Evolutionary conservation across 2,888 invertebrate genomes (phyloP).

Genomic region (Alcis repandata): DNA sequence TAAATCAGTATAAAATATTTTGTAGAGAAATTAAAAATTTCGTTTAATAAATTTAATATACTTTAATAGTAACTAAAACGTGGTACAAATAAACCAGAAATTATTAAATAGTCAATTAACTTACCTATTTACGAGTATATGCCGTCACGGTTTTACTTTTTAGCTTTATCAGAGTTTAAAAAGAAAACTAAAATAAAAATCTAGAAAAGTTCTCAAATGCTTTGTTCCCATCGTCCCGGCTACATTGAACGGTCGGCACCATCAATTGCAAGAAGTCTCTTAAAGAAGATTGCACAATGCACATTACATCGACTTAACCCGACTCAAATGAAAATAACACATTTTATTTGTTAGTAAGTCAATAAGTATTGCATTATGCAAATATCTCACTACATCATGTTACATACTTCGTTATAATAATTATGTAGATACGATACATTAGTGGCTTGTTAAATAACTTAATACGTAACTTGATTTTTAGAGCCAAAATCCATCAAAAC

Average conservation of each 20-base stretch:
- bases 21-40: too few species aligned
- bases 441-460: too few species aligned
- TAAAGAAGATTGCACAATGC: conserved; percentile 8
- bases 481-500: too few species aligned
- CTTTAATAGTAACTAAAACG: too few species aligned
- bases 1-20: too few species aligned
- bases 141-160: not conserved
- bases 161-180: not conserved
- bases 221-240: conserved; percentile 23
- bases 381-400: too few species aligned
- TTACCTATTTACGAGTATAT: not conserved
- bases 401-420: too few species aligned
- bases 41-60: too few species aligned
- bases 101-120: not conserved
- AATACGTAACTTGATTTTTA: not conserved
- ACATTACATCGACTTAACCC: not conserved
- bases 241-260: conserved; percentile 26
- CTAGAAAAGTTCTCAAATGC: conserved; percentile 12
- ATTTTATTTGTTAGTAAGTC: too few species aligned
- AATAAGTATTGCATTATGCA: too few species aligned
- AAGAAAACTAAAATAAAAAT: conserved; percentile 5
- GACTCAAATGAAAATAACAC: not conserved
- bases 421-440: too few species aligned
- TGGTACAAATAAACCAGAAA: too few species aligned
- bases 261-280: conserved; percentile 24